phyloP scores from a whole-genome alignment of 2,797 vertebrate species.

The Martes flavigula region DNA sequence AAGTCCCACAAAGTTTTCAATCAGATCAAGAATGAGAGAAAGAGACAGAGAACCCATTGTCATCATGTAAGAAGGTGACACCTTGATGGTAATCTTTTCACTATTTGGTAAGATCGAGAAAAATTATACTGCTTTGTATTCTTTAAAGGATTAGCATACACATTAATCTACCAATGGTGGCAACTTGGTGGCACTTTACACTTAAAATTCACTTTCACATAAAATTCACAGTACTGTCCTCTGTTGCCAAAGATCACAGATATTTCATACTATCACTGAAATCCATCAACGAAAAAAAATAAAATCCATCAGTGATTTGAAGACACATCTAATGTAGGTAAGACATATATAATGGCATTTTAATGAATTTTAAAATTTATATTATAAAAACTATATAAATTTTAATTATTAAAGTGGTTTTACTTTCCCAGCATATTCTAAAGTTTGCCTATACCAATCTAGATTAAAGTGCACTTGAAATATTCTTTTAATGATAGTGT shows the following conservation, averaged over 20 bases:
- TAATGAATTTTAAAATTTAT: not conserved
- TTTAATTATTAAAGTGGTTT: not conserved
- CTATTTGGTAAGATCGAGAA: not conserved
- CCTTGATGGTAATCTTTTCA: not conserved
- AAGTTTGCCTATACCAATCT: not conserved
- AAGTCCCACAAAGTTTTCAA: not conserved
- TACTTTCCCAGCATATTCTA: constrained; percentile 6
- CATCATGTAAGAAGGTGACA: not conserved
- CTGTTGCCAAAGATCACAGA: not conserved
- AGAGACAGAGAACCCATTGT: not conserved
- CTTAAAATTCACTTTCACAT: not conserved
- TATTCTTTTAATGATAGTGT: not conserved
- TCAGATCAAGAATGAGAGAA: not conserved
- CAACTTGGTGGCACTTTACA: not conserved
- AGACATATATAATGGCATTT: not conserved
- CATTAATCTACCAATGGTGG: not conserved
- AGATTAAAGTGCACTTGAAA: not conserved
- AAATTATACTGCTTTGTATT: not conserved
- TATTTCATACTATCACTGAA: not conserved
- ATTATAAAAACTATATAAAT: not conserved
- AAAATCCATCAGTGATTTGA: not conserved
- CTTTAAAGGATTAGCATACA: not conserved
- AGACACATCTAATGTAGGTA: not conserved
- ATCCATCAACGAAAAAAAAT: not conserved
- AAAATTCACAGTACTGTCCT: not conserved